phyloP scores from a whole-genome alignment of 2,113 vertebrate genomes.

The human (Homo sapiens) region DNA sequence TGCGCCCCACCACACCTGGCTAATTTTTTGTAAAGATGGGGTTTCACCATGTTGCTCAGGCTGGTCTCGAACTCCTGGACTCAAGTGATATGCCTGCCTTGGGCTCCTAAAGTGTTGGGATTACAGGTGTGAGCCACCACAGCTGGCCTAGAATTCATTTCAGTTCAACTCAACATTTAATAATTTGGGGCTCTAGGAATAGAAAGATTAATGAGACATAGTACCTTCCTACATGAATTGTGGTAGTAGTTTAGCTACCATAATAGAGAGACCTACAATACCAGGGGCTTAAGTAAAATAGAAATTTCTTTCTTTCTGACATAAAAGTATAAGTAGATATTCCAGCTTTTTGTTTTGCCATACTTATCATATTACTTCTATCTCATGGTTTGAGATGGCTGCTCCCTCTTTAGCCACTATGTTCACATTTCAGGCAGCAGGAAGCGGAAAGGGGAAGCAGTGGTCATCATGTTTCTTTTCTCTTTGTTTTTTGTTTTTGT shows the following conservation, averaged over 20 bases:
- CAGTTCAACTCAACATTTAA: slow-evolving; percentile 24
- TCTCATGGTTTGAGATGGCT: neutral
- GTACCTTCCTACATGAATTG: neutral
- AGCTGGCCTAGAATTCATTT: neutral
- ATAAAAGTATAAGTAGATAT: neutral
- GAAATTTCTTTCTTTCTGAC: neutral
- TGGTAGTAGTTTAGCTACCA: neutral
- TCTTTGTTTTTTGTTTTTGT: too few species aligned
- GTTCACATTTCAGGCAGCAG: neutral
- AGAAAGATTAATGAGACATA: neutral
- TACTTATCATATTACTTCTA: neutral
- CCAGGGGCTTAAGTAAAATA: neutral
- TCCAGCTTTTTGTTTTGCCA: neutral
- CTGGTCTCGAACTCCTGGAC: too few species aligned
- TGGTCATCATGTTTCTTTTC: neutral
- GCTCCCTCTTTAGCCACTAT: neutral
- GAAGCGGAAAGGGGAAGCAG: neutral
- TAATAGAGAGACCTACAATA: neutral
- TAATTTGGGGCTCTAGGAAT: neutral
- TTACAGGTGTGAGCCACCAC: too few species aligned
- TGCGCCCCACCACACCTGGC: too few species aligned
- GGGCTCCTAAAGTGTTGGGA: too few species aligned
- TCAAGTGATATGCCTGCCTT: too few species aligned
- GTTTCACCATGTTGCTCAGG: too few species aligned
- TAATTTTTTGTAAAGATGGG: too few species aligned